Evolutionary conservation across 2,888 invertebrate species (phyloP).

Genomic region (Boloria euphrosyne): DNA sequence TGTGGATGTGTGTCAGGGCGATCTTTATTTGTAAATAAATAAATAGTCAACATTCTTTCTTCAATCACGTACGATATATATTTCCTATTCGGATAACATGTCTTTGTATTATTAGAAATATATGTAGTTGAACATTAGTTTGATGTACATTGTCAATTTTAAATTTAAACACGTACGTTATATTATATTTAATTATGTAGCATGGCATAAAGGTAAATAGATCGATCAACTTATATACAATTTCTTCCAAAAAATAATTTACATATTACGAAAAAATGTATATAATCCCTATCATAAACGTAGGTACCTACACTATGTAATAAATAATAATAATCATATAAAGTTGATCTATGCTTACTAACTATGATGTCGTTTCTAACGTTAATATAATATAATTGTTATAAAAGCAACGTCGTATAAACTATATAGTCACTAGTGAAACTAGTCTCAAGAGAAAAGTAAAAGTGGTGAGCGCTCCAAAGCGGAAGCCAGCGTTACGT

Average conservation of each 20-base stretch:
- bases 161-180: too few relatives aligned
- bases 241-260: too few relatives aligned
- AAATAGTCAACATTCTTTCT: slow-evolving; percentile 42
- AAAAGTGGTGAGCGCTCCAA: slow-evolving; percentile 63
- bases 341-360: not conserved
- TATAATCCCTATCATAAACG: too few relatives aligned
- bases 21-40: slow-evolving; percentile 75
- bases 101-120: slow-evolving; percentile 30
- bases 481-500: slow-evolving; percentile 55
- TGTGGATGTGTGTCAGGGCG: slow-evolving; percentile 69
- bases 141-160: too few relatives aligned
- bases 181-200: too few relatives aligned
- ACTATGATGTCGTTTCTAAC: not conserved
- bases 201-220: too few relatives aligned
- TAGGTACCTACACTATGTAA: too few relatives aligned
- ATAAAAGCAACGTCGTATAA: slow-evolving; percentile 25
- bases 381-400: slow-evolving; percentile 19
- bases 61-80: slow-evolving; percentile 53
- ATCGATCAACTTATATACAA: too few relatives aligned
- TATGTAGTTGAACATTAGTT: slow-evolving; percentile 11
- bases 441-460: slow-evolving; percentile 69
- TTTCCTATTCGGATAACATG: slow-evolving; percentile 47
- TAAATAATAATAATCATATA: not conserved
- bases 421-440: slow-evolving; percentile 37
- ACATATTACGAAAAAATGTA: too few relatives aligned